Evolutionary conservation across 2,888 invertebrate genomes (phyloP), one percentile per base, ranked within the genome.

Genomic region (Barypeithes pellucidus): DNA sequence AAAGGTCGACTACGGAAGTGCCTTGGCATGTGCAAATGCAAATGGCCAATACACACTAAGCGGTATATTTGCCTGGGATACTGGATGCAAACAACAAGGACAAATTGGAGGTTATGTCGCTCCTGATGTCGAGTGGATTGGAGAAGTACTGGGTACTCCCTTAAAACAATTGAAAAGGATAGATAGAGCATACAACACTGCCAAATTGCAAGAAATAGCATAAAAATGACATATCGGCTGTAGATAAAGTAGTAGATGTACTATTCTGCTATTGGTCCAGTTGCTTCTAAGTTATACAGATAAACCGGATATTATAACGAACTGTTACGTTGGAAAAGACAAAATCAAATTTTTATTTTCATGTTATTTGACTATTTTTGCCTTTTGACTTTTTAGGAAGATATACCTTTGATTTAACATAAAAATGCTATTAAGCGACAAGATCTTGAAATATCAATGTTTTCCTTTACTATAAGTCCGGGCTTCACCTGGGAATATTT

Each of bases 1-100:
- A 57, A 39, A 86, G 86, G 86, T 86, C n/a, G 95, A 95, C 82
- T 89, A 91, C 65, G 95, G 95, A 59, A 93, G 94, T 78, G 95
- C 95, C 0, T 86, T 95, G 59, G 94, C 94, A 5, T 95, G 95
- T 83, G 91, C 92, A 11, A 89, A 89, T 9, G 91, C 91, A 1
- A 89, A 92, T 75, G 92, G 91, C 12, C 89, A 89, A 75, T 93
- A 91, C 82, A 90, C 91, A 7, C 87, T 95, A 22, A 88, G 91
- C 79, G 95, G 95, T 69, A 87, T 94, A 75, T 95, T 92, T 86
- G 91, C 92, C 33, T 92, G 92, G 88, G 95, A 95, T 80, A 92
- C 93, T 33, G 93, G 93, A 67, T 90, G 90, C 78, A 85, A 86
- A 61, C 85, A 86, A 54, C 80, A 84, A 60, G 82, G 83, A 3